Base-by-base conservation (phyloP, 2,113 vertebrate species). In the Machaerirhynchus nigripectus region DNA sequence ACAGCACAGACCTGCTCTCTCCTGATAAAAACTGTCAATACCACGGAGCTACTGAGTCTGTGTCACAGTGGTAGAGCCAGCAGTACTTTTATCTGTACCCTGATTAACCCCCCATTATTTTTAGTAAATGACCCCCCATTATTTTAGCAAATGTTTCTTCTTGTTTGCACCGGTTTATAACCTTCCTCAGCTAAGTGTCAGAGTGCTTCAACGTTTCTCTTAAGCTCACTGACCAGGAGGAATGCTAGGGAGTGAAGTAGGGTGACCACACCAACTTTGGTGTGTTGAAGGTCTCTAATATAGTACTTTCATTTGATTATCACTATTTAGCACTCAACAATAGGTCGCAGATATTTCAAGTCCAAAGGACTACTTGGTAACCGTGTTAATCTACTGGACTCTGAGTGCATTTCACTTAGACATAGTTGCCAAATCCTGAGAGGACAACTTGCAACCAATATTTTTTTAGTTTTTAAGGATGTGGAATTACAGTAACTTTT, bases 121-220 rank as follows among this genome's bases (percentile, higher is more conserved):
- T 57, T 56, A 81, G n/a, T 65, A 83, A 95, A 85, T 21, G 10
- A 64, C 40, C 24, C 49, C 13, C 35, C 26, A 3, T 37, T 39
- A 57, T 84, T 64, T 57, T 56, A 81, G n/a, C 63, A 83, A 95
- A 85, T 21, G 10, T 91, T 96, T 91, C 16, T 76, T 65, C 59
- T 89, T 64, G 82, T 40, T 89, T 47, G 22, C 39, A 52, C 30
- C 10, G 13, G 30, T 59, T 93, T 64, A 84, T 70, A 74, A 68
- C 53, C 55, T 73, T 53, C 9, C 56, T 89, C 53, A 94, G 73
- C 27, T 47, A 33, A 87, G 35, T 37, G 75, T 80, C 63, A 71
- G 70, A 68, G 82, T 1, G 7, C 52, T 94, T 95, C 57, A 35
- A 5, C 69, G 46, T 65, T 96, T 94, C 74, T 76, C n/a, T 92